Percentiles rank a stretch among this genome's conserved stretches.
Evolutionary conservation across 2,113 vertebrate species (phyloP).

Genomic region (Scortum barcoo): DNA sequence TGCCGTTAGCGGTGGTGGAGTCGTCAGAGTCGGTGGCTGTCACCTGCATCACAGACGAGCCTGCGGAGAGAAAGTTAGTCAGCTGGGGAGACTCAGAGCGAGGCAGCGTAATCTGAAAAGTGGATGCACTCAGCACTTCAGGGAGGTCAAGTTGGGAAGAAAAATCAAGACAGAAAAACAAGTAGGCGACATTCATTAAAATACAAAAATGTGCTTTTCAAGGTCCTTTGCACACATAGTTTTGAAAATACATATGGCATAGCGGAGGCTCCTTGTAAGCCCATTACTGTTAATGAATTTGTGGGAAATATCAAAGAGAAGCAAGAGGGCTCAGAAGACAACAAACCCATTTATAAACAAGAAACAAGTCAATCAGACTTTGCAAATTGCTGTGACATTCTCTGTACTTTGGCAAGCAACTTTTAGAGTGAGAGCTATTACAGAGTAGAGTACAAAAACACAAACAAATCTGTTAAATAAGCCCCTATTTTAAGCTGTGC

Average conservation of each 20-base stretch:
- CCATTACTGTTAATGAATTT: constrained; percentile 35
- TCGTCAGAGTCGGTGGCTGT: constrained; percentile 95
- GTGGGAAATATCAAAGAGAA: constrained; percentile 45
- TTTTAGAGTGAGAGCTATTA: constrained; percentile 30
- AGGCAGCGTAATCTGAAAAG: neutral
- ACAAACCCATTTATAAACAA: constrained; percentile 21
- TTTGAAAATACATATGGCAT: constrained; percentile 3
- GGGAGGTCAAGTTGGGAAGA: neutral
- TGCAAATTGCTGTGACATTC: constrained; percentile 61
- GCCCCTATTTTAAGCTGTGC: constrained; percentile 38
- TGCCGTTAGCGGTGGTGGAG: constrained; percentile 93
- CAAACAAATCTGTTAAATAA: constrained; percentile 58
- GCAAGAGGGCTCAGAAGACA: constrained; percentile 3
- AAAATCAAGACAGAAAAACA: constrained; percentile 9
- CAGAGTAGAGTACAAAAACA: constrained; percentile 32
- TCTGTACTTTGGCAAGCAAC: constrained; percentile 32
- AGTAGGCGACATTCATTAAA: constrained; percentile 26
- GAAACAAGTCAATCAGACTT: constrained; percentile 63
- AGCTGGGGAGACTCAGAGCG: neutral
- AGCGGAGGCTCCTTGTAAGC: constrained; percentile 3
- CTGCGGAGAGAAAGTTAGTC: constrained; percentile 76
- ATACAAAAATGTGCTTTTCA: constrained; percentile 16
- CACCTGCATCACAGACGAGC: constrained; percentile 97
- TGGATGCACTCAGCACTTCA: neutral
- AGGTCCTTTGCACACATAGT: constrained; percentile 13